Base-by-base conservation (phyloP, 2,797 vertebrate genomes). In the Sebastes kiyomatsui region DNA sequence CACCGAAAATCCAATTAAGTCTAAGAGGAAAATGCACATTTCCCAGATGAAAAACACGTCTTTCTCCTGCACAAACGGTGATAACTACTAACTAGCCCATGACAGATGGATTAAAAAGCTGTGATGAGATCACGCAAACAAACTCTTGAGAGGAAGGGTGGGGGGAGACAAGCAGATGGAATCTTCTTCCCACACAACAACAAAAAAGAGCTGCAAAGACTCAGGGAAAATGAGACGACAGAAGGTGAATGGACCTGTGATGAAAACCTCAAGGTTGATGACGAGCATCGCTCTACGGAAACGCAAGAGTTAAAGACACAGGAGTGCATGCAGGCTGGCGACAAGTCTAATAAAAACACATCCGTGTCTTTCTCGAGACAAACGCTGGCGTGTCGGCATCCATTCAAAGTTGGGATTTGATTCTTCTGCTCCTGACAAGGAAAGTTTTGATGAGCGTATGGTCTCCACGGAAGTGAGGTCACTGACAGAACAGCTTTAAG, bases 71-170 rank as follows among this genome's bases (percentile, higher is more conserved):
- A 69, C 33, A 77, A 80, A 75, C 18, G 59, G 28, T 35, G 75
- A 72, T 73, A 80, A 80, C 66, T 66, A 27, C 71, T 71, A 80
- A 85, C 60, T 38, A 80, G 67, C 72, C 38, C 10, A 8, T 72
- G 82, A 77, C 87, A 90, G 81, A 90, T 85, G 84, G 89, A 88
- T 64, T 18, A 52, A 84, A 88, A 84, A 77, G 49, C 82, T 67
- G 56, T 54, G 71, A 65, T 52, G 62, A 79, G 81, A 87, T 86
- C 42, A 42, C 71, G 23, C 68, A 69, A 82, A 82, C 56, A 25
- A 76, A 75, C 80, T 67, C 38, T 25, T 33, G 70, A 86, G 75
- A 12, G 12, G n/a, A 3, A 28, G 61, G 69, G 14, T 7, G 23
- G 80, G 55, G 10, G 38, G 38, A 1, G 5, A 12, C 67, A 35